phyloP scores from a whole-genome alignment of 2,888 invertebrate genomes.

The Fabriciana adippe region DNA sequence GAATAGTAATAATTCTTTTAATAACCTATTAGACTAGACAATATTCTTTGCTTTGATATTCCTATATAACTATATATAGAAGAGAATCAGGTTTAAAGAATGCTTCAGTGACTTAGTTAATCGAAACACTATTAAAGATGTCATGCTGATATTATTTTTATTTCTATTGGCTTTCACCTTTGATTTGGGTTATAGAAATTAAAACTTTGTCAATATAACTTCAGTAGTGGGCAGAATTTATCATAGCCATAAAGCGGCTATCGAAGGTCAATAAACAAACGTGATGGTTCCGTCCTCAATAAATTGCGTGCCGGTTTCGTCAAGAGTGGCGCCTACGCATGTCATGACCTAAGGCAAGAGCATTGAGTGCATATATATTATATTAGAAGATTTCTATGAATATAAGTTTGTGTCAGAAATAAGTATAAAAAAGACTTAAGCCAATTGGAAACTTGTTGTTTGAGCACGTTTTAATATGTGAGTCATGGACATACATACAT shows the following conservation, averaged over 20 bases:
- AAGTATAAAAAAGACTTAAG: too few relatives aligned
- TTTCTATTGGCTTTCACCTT: slow-evolving; percentile 38
- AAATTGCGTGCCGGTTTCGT: slow-evolving; percentile 53
- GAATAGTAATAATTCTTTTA: too few relatives aligned
- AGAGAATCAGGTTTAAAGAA: background rate
- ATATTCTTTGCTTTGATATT: too few relatives aligned
- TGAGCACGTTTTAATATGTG: too few relatives aligned
- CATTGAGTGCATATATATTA: slow-evolving; percentile 4
- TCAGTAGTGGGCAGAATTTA: slow-evolving; percentile 50
- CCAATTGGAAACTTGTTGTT: too few relatives aligned
- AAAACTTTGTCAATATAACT: slow-evolving; percentile 40
- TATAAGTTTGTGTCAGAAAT: too few relatives aligned
- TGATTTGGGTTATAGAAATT: slow-evolving; percentile 31
- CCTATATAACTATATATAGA: too few relatives aligned
- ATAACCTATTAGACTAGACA: too few relatives aligned
- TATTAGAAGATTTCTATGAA: too few relatives aligned
- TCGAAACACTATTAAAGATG: slow-evolving; percentile 7
- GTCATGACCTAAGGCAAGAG: slow-evolving; percentile 45
- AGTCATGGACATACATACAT: too few relatives aligned
- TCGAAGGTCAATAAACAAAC: slow-evolving; percentile 60
- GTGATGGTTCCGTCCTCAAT: slow-evolving; percentile 59
- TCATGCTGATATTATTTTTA: slow-evolving; percentile 16
- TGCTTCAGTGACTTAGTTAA: background rate
- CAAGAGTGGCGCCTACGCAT: slow-evolving; percentile 62
- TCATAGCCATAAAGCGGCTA: slow-evolving; percentile 54